Conservation (phyloP, 2,797 vertebrate species). For the Syndactyla subalaris region DNA sequence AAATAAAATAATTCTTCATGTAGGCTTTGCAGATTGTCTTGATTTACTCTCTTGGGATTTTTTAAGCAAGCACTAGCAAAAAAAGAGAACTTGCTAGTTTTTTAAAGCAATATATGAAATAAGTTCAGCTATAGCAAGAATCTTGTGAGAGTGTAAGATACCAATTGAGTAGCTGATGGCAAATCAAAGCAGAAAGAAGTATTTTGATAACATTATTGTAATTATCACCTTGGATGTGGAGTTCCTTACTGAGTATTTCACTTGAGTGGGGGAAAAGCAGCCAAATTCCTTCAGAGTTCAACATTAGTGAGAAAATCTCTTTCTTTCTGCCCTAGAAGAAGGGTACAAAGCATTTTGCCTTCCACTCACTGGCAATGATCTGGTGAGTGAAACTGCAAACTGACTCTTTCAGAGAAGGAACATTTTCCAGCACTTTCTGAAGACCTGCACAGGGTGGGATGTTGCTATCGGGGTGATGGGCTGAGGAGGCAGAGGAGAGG, state of each 20-base stretch:
- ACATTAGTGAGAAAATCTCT: neutral
- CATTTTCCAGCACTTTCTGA: neutral
- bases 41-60: neutral
- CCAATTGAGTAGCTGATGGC: neutral
- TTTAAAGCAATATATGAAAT: neutral
- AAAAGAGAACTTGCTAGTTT: neutral
- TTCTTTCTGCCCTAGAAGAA: neutral
- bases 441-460: neutral
- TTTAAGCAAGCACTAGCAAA: neutral
- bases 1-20: neutral
- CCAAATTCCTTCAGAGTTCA: neutral
- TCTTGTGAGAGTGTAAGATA: neutral
- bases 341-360: neutral
- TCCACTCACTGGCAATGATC: neutral
- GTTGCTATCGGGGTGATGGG: neutral
- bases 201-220: neutral
- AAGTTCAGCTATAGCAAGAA: neutral
- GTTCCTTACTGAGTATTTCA: neutral
- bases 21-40: neutral
- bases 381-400: neutral
- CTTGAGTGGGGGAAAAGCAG: neutral
- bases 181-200: neutral
- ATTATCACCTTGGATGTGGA: neutral
- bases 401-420: neutral
- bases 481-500: neutral